Conservation (phyloP, 2,113 vertebrate genomes). For the Cynopterus brachyotis region DNA sequence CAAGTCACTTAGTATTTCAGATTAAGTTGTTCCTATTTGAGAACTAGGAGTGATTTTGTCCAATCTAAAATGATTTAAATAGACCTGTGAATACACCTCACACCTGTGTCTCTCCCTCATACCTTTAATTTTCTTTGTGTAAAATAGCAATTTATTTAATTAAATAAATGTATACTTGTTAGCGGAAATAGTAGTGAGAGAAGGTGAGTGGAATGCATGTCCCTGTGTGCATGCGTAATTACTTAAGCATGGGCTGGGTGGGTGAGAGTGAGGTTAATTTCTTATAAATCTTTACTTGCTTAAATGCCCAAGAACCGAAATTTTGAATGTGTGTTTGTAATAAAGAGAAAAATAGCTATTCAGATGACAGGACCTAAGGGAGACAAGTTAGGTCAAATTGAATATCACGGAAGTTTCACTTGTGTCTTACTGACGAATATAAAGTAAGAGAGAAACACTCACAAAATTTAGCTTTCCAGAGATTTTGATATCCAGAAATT, state of each 20-base stretch:
- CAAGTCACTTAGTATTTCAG: not conserved
- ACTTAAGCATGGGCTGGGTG: not conserved
- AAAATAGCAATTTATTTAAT: conserved; percentile 29
- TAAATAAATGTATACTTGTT: conserved; percentile 1
- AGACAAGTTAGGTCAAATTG: not conserved
- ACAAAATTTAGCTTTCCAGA: not conserved
- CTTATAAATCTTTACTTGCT: not conserved
- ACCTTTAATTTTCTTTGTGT: not conserved
- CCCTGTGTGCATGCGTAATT: rapidly evolving
- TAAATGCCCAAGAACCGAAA: not conserved
- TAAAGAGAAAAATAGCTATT: not conserved
- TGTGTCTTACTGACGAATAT: not conserved
- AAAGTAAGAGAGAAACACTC: not conserved
- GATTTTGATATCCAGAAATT: not conserved
- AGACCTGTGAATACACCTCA: not conserved
- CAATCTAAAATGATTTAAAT: not conserved
- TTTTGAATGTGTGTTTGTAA: not conserved
- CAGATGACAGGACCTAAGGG: not conserved
- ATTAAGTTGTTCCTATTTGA: conserved; percentile 1
- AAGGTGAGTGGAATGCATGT: not conserved
- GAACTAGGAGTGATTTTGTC: not conserved
- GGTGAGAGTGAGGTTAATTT: not conserved
- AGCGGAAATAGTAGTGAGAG: not conserved
- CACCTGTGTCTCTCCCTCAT: not conserved
- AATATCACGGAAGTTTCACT: not conserved